These are phyloP conservation scores for Drosophila sproati DNA, from an alignment of 1,140 invertebrate genomes.

Conservation along the genomic window DNA sequence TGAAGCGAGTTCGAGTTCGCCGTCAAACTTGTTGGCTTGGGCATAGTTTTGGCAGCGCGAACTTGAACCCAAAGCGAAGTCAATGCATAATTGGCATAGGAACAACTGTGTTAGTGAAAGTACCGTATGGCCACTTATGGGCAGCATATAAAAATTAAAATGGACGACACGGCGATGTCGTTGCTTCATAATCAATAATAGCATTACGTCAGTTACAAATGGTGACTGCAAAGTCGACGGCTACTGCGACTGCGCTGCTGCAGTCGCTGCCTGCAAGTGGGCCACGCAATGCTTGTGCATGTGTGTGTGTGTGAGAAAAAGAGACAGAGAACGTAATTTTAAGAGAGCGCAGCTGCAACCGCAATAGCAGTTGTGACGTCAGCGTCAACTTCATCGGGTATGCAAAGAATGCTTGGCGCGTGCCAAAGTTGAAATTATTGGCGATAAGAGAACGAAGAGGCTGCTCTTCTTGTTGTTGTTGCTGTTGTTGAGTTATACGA, in stretches of 20 bases:
- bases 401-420: constrained; percentile 51
- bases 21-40: constrained; percentile 29
- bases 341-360: constrained; percentile 40
- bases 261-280: constrained; percentile 34
- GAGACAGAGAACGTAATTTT: not conserved
- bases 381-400: constrained; percentile 22
- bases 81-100: constrained; percentile 6
- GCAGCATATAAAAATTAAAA: constrained; percentile 27
- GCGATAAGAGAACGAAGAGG: not conserved
- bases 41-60: constrained; percentile 26
- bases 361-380: constrained; percentile 12
- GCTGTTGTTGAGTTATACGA: not conserved
- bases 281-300: constrained; percentile 26
- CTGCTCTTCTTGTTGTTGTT: not conserved
- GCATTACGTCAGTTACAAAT: constrained; percentile 41
- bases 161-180: constrained; percentile 13
- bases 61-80: constrained; percentile 45
- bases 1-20: constrained; percentile 4
- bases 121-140: constrained; percentile 37
- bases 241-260: constrained; percentile 26
- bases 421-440: constrained; percentile 59
- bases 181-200: constrained; percentile 18
- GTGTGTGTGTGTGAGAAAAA: not conserved
- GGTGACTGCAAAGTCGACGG: constrained; percentile 12
- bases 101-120: constrained; percentile 47